These are phyloP conservation scores for Tenthredo livida DNA, from an alignment of 2,888 invertebrate genomes.

Conservation along the genomic window DNA sequence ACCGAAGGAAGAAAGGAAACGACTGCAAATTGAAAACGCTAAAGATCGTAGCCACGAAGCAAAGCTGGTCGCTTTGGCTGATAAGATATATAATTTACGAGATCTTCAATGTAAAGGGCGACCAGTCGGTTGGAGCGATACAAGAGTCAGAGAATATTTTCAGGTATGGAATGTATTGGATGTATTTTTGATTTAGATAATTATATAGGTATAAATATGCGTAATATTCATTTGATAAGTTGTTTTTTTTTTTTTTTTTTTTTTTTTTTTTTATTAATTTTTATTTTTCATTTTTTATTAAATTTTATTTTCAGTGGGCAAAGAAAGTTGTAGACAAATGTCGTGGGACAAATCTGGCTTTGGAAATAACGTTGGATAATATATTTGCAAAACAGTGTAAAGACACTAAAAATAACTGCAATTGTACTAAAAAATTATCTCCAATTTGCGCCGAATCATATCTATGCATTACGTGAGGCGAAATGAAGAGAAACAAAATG, in stretches of 20 bases:
- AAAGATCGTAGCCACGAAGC: slow-evolving; percentile 81
- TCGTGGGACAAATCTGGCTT: slow-evolving; percentile 81
- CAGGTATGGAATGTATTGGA: slow-evolving; percentile 61
- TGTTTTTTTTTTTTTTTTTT: background rate
- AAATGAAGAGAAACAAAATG: background rate
- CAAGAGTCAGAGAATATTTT: slow-evolving; percentile 84
- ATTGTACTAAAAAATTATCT: slow-evolving; percentile 26
- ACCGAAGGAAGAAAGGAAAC: slow-evolving; percentile 83
- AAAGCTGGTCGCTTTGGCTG: slow-evolving; percentile 89
- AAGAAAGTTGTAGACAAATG: slow-evolving; percentile 84
- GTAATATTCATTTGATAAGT: background rate
- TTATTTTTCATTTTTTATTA: background rate
- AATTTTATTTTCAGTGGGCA: slow-evolving; percentile 80
- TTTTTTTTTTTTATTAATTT: slow-evolving; percentile 40
- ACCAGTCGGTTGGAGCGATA: slow-evolving; percentile 82
- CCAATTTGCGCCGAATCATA: slow-evolving; percentile 32
- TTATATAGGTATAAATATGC: slow-evolving; percentile 4
- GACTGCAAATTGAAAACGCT: slow-evolving; percentile 84
- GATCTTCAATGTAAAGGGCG: slow-evolving; percentile 81
- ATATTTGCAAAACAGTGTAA: slow-evolving; percentile 76
- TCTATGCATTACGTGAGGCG: slow-evolving; percentile 23
- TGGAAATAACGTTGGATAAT: slow-evolving; percentile 82
- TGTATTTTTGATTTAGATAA: slow-evolving; percentile 25
- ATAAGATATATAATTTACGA: slow-evolving; percentile 90
- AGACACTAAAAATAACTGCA: slow-evolving; percentile 54